These are phyloP conservation scores for Butastur rufipennis DNA, from an alignment of 2,113 vertebrate species.

Conservation along the genomic window DNA sequence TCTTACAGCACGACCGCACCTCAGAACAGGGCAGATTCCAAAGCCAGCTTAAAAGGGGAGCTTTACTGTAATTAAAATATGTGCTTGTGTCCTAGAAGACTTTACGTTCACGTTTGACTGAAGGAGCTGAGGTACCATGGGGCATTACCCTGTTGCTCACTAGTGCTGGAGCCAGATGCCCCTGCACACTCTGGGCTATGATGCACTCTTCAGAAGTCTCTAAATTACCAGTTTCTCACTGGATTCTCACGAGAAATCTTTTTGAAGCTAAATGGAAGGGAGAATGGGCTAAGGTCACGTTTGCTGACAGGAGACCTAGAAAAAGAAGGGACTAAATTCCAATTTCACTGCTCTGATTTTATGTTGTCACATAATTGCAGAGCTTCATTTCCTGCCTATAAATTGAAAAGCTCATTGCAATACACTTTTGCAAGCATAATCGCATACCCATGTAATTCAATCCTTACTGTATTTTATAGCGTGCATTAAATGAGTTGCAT, in stretches of 20 bases:
- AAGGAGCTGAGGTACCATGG: background rate
- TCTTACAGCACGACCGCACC: fast-evolving
- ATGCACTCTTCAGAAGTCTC: background rate
- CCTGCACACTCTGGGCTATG: background rate
- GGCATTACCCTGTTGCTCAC: background rate
- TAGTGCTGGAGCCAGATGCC: background rate
- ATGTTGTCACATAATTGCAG: background rate
- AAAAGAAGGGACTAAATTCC: background rate
- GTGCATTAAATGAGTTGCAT: background rate
- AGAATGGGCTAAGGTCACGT: background rate
- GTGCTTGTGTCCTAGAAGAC: background rate
- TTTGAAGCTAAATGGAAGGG: background rate
- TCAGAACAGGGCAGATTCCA: background rate
- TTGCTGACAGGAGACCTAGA: background rate
- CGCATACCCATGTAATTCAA: background rate
- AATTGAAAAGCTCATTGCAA: background rate
- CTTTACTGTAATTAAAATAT: background rate
- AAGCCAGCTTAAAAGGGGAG: background rate
- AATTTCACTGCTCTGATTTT: background rate
- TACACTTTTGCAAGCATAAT: background rate
- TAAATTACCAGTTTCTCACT: background rate
- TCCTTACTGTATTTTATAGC: background rate
- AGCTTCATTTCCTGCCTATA: constrained; percentile 16
- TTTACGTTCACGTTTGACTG: fast-evolving
- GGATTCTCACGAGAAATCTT: background rate